Conservation (phyloP, 2,797 vertebrate genomes). For the Bradypodion ventrale region DNA sequence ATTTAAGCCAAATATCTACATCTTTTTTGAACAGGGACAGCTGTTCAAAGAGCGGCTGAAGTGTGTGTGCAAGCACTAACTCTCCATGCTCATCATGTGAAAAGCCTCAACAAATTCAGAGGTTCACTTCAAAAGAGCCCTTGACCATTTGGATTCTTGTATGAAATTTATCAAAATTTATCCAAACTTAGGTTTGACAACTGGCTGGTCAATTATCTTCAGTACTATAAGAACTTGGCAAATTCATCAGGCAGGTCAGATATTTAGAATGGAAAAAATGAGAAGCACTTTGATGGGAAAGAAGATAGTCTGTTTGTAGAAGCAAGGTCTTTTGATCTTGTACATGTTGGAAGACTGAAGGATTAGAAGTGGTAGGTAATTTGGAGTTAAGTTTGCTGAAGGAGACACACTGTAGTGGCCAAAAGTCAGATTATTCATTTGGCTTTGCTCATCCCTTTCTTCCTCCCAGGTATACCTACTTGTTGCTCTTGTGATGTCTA, state of each 20-base stretch:
- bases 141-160: slow-evolving; percentile 18
- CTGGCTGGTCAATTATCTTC: slow-evolving; percentile 38
- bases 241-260: slow-evolving; percentile 30
- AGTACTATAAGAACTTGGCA: slow-evolving; percentile 30
- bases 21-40: neutral
- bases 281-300: slow-evolving; percentile 1
- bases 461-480: neutral
- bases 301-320: slow-evolving; percentile 9
- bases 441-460: slow-evolving; percentile 4
- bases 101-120: slow-evolving; percentile 34
- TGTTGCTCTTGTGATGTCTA: neutral
- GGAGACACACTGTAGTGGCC: neutral
- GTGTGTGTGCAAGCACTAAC: neutral
- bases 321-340: slow-evolving; percentile 21
- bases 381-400: slow-evolving; percentile 9
- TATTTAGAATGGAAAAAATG: slow-evolving; percentile 14
- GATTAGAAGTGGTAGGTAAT: slow-evolving; percentile 10
- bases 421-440: neutral
- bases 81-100: slow-evolving; percentile 29
- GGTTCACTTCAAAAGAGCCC: slow-evolving; percentile 26
- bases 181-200: slow-evolving; percentile 36
- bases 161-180: slow-evolving; percentile 43
- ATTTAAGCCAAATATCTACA: slow-evolving; percentile 7
- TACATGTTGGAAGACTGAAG: neutral
- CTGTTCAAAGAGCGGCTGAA: neutral